Conservation (phyloP, 2,888 invertebrate species). For the Axea sp. region DNA sequence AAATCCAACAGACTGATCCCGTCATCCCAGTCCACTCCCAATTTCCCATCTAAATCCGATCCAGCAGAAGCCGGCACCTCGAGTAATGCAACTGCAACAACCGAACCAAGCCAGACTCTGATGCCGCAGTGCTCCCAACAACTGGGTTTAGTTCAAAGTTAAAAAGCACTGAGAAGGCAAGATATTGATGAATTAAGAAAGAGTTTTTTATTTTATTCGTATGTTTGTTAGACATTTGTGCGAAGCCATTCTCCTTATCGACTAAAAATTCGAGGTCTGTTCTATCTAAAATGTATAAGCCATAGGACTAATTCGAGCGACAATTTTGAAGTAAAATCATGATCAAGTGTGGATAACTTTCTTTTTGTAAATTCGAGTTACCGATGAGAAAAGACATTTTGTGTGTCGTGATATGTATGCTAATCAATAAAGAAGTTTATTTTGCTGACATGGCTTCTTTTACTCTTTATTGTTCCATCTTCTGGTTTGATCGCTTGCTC, state of each 20-base stretch:
- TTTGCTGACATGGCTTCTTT: conserved; percentile 52
- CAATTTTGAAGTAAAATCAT: conserved; percentile 13
- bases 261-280: conserved; percentile 11
- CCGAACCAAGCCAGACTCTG: conserved; percentile 3
- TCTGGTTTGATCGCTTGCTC: conserved; percentile 32
- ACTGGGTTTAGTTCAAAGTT: conserved; percentile 7
- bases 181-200: neutral
- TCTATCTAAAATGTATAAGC: conserved; percentile 2
- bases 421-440: conserved; percentile 60
- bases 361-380: conserved; percentile 50
- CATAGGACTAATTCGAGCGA: conserved; percentile 21
- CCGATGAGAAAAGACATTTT: conserved; percentile 45
- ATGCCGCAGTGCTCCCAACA: conserved; percentile 1
- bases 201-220: neutral
- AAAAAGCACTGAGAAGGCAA: conserved; percentile 2
- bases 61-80: conserved; percentile 15
- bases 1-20: conserved; percentile 15
- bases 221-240: conserved; percentile 6
- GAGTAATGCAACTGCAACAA: conserved; percentile 8
- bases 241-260: neutral
- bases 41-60: conserved; percentile 24
- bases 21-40: conserved; percentile 31
- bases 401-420: conserved; percentile 62
- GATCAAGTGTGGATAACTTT: conserved; percentile 27
- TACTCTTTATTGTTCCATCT: conserved; percentile 49